A percentile compares a stretch with the other conserved stretches of the same genome.
phyloP scores from a whole-genome alignment of 1,140 invertebrate genomes.

The Anoplolepis gracilipes region DNA sequence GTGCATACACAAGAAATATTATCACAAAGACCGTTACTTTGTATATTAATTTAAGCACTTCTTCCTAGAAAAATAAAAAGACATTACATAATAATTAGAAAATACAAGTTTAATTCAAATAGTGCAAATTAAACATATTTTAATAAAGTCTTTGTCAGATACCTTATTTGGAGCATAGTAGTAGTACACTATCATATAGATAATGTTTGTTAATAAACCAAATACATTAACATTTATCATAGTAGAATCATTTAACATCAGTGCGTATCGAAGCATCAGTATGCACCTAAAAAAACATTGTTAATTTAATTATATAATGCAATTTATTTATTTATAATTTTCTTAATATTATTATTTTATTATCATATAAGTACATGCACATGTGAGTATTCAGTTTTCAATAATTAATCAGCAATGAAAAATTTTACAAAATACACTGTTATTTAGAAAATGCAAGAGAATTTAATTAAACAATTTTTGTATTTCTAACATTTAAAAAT shows the following conservation, averaged over 20 bases:
- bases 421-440: neutral
- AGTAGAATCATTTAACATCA: constrained; percentile 89
- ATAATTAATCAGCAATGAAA: neutral
- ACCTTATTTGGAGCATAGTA: constrained; percentile 87
- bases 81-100: constrained; percentile 13
- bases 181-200: constrained; percentile 89
- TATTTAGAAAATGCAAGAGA: neutral
- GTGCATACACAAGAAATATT: constrained; percentile 88
- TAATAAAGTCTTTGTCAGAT: constrained; percentile 59
- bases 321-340: constrained; percentile 3
- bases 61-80: constrained; percentile 68
- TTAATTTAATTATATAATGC: constrained; percentile 8
- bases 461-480: neutral
- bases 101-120: neutral
- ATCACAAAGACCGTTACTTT: constrained; percentile 86
- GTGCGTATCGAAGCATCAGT: constrained; percentile 90
- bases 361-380: neutral
- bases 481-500: no score
- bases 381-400: neutral
- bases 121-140: constrained; percentile 5
- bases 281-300: constrained; percentile 86
- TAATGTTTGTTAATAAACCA: constrained; percentile 88
- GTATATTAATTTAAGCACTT: constrained; percentile 79
- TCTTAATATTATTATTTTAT: neutral
- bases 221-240: constrained; percentile 92